A percentile compares a stretch with the other conserved stretches of the same genome.
These are phyloP conservation scores for Anas flavirostris DNA, from an alignment of 2,797 vertebrate genomes.

Conservation along the genomic window DNA sequence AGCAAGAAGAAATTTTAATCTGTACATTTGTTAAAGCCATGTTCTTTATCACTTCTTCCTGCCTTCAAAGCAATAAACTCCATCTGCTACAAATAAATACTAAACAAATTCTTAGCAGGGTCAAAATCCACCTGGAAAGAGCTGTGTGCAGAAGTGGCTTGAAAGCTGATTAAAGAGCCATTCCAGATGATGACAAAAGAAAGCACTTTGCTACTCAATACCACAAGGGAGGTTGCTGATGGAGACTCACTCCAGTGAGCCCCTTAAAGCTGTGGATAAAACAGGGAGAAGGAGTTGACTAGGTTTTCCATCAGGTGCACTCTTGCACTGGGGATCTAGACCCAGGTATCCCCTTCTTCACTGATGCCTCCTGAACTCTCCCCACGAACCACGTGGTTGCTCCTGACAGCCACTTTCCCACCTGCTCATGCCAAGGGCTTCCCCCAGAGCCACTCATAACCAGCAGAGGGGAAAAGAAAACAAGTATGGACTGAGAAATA, in stretches of 20 bases:
- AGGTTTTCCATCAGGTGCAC: neutral
- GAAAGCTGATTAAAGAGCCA: neutral
- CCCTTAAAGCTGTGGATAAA: neutral
- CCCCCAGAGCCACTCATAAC: neutral
- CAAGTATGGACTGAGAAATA: neutral
- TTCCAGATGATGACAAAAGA: neutral
- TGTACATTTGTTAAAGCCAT: accelerated
- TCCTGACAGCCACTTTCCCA: neutral
- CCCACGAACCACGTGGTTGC: too few relatives aligned
- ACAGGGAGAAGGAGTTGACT: neutral
- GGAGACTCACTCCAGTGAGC: accelerated
- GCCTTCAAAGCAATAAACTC: neutral
- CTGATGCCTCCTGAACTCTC: neutral
- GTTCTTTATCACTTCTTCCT: neutral
- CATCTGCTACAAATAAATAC: neutral
- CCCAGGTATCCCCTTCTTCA: neutral
- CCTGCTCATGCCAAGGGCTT: accelerated
- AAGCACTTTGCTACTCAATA: neutral
- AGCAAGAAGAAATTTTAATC: neutral
- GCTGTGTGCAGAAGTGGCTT: neutral
- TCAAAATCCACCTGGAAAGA: neutral
- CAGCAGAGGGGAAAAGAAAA: neutral
- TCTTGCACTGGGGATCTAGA: neutral
- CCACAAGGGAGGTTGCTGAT: neutral
- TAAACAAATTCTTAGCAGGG: neutral